Evolutionary conservation across 2,797 vertebrate species (phyloP).

Genomic region (Schizopygopsis pylzovi): DNA sequence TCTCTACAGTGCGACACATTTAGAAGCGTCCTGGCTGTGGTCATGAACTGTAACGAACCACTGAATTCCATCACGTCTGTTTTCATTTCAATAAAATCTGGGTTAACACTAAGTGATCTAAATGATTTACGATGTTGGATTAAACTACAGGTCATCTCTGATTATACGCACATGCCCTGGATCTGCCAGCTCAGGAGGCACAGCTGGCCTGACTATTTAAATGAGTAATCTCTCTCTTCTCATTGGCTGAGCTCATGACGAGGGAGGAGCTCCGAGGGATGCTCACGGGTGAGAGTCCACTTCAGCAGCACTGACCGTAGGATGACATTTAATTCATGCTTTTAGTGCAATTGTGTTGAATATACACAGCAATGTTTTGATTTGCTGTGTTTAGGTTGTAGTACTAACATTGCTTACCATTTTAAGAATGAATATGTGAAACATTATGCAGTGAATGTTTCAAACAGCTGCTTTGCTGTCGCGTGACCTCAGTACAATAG

Average conservation of each 20-base stretch:
- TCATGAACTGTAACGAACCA: not conserved
- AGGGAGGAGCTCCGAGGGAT: not conserved
- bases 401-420: not conserved
- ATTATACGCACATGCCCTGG: not conserved
- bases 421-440: not conserved
- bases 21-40: not conserved
- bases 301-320: not conserved
- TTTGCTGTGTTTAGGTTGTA: not conserved
- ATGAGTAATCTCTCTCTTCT: slow-evolving; percentile 24
- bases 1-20: not conserved
- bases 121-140: slow-evolving; percentile 13
- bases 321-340: not conserved
- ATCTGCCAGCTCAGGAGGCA: slow-evolving; percentile 22
- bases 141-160: not conserved
- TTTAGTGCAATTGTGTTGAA: not conserved
- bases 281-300: not conserved
- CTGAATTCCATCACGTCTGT: not conserved
- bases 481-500: not conserved
- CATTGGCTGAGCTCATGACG: slow-evolving; percentile 10
- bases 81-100: slow-evolving; percentile 25
- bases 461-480: not conserved
- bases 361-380: not conserved
- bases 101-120: not conserved
- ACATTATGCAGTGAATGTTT: not conserved
- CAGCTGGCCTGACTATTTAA: slow-evolving; percentile 44